A percentile compares a stretch with the other conserved stretches of the same genome.
Evolutionary conservation across 2,888 invertebrate genomes (phyloP).

Genomic region (Rhyacophila evoluta): DNA sequence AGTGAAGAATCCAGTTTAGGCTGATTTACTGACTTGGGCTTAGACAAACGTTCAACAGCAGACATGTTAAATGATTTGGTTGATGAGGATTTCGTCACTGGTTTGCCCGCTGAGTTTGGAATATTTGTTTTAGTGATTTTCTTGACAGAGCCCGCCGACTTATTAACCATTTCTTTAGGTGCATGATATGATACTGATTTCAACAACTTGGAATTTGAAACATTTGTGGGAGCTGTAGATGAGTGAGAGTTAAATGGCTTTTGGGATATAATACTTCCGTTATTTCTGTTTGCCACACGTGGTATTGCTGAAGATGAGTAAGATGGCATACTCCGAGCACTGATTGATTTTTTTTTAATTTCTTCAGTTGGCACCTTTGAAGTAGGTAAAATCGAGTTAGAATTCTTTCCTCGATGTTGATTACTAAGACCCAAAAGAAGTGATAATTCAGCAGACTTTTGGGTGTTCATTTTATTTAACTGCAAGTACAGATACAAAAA

Average conservation of each 20-base stretch:
- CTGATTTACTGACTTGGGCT: slow-evolving; percentile 29
- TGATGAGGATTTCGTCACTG: not conserved
- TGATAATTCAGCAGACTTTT: not conserved
- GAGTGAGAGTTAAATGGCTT: not conserved
- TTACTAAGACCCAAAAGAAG: not conserved
- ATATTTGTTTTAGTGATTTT: not conserved
- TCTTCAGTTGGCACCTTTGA: not conserved
- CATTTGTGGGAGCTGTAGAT: not conserved
- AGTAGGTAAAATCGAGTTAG: not conserved
- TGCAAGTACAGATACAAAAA: not conserved
- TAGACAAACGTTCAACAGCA: slow-evolving; percentile 36
- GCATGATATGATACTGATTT: not conserved
- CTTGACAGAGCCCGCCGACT: not conserved
- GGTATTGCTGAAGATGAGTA: not conserved
- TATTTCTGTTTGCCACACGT: not conserved
- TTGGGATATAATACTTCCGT: not conserved
- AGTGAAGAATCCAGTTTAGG: not conserved
- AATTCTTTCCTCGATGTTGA: not conserved
- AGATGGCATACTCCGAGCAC: not conserved
- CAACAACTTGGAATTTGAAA: not conserved
- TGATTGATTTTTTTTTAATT: not conserved
- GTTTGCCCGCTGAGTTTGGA: slow-evolving; percentile 21
- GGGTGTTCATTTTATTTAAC: not conserved
- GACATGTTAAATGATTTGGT: slow-evolving; percentile 13
- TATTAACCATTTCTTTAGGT: not conserved